phyloP scores from a whole-genome alignment of 1,140 invertebrate species.

The roundworm (Caenorhabditis elegans) region DNA sequence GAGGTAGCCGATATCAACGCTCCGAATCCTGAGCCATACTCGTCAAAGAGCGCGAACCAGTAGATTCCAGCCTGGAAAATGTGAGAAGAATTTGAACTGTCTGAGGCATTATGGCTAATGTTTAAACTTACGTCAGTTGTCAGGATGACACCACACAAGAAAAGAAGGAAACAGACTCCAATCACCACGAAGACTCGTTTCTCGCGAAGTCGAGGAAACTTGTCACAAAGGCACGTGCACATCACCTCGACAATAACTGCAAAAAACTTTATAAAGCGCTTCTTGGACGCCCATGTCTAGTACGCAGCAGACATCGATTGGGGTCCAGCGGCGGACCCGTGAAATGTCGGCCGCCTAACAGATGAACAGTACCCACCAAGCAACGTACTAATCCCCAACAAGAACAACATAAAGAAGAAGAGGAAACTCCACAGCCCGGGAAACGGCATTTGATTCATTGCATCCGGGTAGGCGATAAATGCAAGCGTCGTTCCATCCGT shows the following conservation, averaged over 20 bases:
- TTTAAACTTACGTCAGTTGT: slow-evolving; percentile 43
- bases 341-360: no score
- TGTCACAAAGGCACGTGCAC: slow-evolving; percentile 48
- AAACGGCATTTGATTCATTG: slow-evolving; percentile 66
- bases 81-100: no score
- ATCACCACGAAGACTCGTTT: slow-evolving; percentile 19
- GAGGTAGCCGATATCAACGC: not conserved
- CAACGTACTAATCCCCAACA: slow-evolving; percentile 64
- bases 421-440: slow-evolving; percentile 69
- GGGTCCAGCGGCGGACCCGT: no score
- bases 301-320: no score
- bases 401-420: slow-evolving; percentile 68
- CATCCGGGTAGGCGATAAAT: slow-evolving; percentile 67
- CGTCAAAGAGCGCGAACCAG: slow-evolving; percentile 21
- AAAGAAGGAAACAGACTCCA: slow-evolving; percentile 21
- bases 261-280: no score
- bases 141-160: slow-evolving; percentile 32
- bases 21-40: not conserved
- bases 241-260: no score
- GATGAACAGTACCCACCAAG: slow-evolving; percentile 51
- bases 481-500: slow-evolving; percentile 69
- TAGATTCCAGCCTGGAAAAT: not conserved
- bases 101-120: no score
- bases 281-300: no score
- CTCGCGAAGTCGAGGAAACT: slow-evolving; percentile 41